These are phyloP conservation scores for Atrina japonica DNA, from an alignment of 2,888 invertebrate species.

Conservation along the genomic window DNA sequence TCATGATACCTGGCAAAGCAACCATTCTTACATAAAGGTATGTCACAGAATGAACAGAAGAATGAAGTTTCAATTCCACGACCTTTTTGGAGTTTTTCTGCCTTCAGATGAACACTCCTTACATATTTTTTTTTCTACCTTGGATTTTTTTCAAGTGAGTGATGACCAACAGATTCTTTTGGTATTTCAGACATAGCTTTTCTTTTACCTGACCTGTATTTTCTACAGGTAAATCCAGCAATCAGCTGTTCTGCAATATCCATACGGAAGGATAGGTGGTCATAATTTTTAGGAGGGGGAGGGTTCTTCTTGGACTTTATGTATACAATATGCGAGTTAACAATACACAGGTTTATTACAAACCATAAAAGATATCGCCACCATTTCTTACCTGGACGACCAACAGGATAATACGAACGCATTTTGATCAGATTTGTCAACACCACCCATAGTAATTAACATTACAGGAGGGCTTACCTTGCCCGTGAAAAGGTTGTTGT, in stretches of 20 bases:
- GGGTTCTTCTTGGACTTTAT: not conserved
- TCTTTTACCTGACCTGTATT: not conserved
- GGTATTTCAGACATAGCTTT: not conserved
- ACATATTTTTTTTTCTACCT: not conserved
- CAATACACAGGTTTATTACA: not conserved
- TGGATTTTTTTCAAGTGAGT: not conserved
- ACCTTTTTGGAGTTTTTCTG: slow-evolving; percentile 8
- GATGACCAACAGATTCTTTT: not conserved
- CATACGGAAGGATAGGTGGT: slow-evolving; percentile 1
- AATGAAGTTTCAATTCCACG: not conserved
- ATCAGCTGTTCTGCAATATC: slow-evolving; percentile 2
- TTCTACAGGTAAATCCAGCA: slow-evolving; percentile 1
- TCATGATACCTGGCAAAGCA: slow-evolving; percentile 9
- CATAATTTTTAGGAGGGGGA: not conserved
- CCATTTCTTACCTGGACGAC: slow-evolving; percentile 13
- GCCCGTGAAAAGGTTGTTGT: not conserved
- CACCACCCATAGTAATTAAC: slow-evolving; percentile 7
- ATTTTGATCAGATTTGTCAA: slow-evolving; percentile 7
- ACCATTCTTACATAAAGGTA: not conserved
- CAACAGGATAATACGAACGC: slow-evolving; percentile 10
- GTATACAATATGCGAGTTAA: slow-evolving; percentile 3
- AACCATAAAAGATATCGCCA: slow-evolving; percentile 12
- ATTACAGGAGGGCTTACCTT: not conserved
- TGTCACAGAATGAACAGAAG: not conserved
- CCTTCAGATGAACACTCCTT: not conserved